Evolutionary conservation across 2,797 vertebrate genomes (phyloP).

Genomic region (Tauraco hartlaubi): DNA sequence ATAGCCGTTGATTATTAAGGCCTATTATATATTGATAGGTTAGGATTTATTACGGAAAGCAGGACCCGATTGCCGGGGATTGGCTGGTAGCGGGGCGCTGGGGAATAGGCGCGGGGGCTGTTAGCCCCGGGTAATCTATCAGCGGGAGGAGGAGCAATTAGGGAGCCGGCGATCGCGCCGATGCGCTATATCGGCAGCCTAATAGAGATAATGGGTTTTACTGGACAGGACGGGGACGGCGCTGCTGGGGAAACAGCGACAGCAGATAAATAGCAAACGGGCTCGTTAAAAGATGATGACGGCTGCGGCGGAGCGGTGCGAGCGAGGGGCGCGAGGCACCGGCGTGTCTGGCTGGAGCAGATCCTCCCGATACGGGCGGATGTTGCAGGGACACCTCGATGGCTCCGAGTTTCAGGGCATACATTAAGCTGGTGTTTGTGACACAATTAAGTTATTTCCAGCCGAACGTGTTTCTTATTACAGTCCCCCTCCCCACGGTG

Average conservation of each 20-base stretch:
- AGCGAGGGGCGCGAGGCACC: conserved; percentile 55
- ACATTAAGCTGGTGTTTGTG: conserved; percentile 17
- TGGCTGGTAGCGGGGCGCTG: conserved; percentile 64
- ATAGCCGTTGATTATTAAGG: conserved; percentile 76
- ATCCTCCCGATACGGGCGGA: conserved; percentile 23
- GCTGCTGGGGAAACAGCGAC: conserved; percentile 71
- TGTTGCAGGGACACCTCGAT: conserved; percentile 66
- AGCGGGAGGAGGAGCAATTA: conserved; percentile 85
- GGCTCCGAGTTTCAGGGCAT: conserved; percentile 10
- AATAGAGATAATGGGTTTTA: conserved; percentile 85
- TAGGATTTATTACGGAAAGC: conserved; percentile 81
- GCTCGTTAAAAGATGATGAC: conserved; percentile 78
- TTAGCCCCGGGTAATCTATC: conserved; percentile 82
- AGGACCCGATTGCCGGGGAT: conserved; percentile 66
- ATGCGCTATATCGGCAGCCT: conserved; percentile 84
- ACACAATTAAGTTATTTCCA: conserved; percentile 51
- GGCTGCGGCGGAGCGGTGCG: conserved; percentile 17
- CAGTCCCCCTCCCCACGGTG: not conserved
- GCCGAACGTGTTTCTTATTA: not conserved
- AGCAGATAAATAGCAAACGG: conserved; percentile 75
- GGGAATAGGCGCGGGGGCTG: conserved; percentile 78
- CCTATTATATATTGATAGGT: conserved; percentile 80
- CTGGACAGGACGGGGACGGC: conserved; percentile 76
- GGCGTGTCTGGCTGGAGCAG: conserved; percentile 40
- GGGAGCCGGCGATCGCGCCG: conserved; percentile 83